Evolutionary conservation across 1,140 invertebrate species (phyloP).

Genomic region (Andricus grossulariae): DNA sequence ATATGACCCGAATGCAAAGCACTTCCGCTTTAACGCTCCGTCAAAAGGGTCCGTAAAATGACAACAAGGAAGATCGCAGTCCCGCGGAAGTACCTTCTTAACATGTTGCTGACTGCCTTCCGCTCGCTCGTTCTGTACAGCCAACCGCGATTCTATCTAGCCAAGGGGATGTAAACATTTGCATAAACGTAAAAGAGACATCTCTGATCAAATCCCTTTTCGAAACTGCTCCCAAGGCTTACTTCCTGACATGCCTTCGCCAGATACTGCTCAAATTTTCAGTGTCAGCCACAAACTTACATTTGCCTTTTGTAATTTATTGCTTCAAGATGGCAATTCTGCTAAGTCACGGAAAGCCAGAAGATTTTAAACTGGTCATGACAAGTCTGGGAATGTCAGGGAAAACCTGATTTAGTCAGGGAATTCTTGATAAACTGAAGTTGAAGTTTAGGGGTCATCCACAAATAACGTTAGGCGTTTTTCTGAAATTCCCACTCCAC

Average conservation of each 20-base stretch:
- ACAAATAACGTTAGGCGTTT: too few relatives aligned
- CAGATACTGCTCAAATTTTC: conserved; percentile 21
- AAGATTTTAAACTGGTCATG: too few relatives aligned
- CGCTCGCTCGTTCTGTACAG: not conserved
- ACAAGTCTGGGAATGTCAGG: too few relatives aligned
- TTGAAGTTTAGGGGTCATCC: too few relatives aligned
- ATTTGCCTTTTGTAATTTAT: not conserved
- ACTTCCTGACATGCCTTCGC: conserved; percentile 3
- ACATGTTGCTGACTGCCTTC: conserved; percentile 29
- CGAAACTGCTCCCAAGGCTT: conserved; percentile 7
- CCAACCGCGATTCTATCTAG: conserved; percentile 17
- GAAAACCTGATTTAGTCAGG: too few relatives aligned
- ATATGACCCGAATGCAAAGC: conserved; percentile 40
- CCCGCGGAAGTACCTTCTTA: conserved; percentile 27
- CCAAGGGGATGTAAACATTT: conserved; percentile 56
- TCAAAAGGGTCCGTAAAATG: conserved; percentile 30
- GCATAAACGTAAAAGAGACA: conserved; percentile 57
- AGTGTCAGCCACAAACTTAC: not conserved
- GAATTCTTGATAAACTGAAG: too few relatives aligned
- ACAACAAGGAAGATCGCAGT: conserved; percentile 27
- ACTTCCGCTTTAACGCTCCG: conserved; percentile 32
- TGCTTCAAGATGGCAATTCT: too few relatives aligned
- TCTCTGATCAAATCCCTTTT: conserved; percentile 2
- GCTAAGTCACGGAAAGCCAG: too few relatives aligned
- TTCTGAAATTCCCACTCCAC: too few relatives aligned